Evolutionary conservation across 2,113 vertebrate species (phyloP), one percentile per base, ranked within the genome.

Genomic region (Chrysemys picta): DNA sequence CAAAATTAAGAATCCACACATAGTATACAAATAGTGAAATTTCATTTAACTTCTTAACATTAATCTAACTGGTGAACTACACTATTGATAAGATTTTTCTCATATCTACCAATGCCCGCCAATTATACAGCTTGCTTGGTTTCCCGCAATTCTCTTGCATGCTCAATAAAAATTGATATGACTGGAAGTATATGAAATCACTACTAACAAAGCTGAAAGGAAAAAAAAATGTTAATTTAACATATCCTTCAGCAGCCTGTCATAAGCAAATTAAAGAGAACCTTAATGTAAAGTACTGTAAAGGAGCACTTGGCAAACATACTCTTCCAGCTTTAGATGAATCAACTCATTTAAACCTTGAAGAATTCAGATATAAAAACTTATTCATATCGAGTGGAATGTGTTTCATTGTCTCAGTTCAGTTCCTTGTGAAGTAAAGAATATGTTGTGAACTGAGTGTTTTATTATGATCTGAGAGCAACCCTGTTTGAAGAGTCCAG

Each of bases 191-290:
- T 84, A 91, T 89, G 82, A 91, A 96, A 94, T 79, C 56, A 80
- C 53, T 42, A 93, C 62, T 89, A 96, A 95, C 25, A 80, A 16
- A 94, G 80, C 38, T 65, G 49, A 89, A 93, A 91, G 35, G 80
- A 94, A 91, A 91, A 16, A 16, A 87, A 92, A 42, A 80, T 5
- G 35, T 81, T 95, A 87, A 93, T 95, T 97, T 95, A 95, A 91
- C 79, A 21, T 87, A 92, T 87, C 54, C 93, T 95, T 88, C 83
- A 93, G 9, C 57, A 95, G 85, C 42, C 80, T 96, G 84, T 90
- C 94, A 87, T 45, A 47, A 97, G 42, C 92, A 98, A 97, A 97
- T 91, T 97, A 91, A 96, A 95, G 83, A 95, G 82, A 86, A 80
- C 89, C 96, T 94, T 95, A 91, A 93, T 90, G 49, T 88, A 84